Percentiles rank a stretch among this genome's conserved stretches.
Evolutionary conservation across 2,113 vertebrate genomes (phyloP).

Genomic region (Megatriorchis doriae): DNA sequence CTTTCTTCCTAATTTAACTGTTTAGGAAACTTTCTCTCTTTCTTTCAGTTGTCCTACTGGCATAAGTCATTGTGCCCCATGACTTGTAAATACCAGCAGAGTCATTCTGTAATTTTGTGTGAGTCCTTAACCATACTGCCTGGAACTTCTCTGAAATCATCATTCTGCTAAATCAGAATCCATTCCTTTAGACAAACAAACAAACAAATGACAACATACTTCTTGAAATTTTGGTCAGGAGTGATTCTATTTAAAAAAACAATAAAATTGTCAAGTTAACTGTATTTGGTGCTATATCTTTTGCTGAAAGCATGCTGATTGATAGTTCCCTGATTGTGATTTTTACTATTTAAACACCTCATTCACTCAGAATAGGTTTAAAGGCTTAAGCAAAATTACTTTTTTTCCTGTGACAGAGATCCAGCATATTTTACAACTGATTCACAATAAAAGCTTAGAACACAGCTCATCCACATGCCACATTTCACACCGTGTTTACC

Average conservation of each 20-base stretch:
- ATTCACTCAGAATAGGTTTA: conserved; percentile 30
- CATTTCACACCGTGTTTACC: conserved; percentile 50
- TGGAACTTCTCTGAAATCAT: not conserved
- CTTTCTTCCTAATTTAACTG: not conserved
- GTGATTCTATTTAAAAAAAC: not conserved
- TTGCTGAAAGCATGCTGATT: conserved; percentile 34
- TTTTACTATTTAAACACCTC: conserved; percentile 58
- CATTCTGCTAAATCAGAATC: not conserved
- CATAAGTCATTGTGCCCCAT: not conserved
- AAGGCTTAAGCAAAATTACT: conserved; percentile 46
- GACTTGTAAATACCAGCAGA: not conserved
- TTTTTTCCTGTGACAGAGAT: conserved; percentile 31
- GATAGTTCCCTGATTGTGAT: conserved; percentile 15
- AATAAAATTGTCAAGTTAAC: not conserved
- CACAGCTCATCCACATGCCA: conserved; percentile 7
- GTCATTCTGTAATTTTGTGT: not conserved
- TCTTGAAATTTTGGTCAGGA: not conserved
- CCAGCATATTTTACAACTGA: conserved; percentile 50
- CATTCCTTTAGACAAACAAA: not conserved
- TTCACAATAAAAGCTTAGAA: conserved; percentile 49
- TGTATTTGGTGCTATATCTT: not conserved
- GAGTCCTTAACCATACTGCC: not conserved
- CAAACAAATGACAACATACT: not conserved
- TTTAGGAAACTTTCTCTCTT: not conserved
- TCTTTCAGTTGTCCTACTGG: not conserved